Percentiles rank a stretch among this genome's conserved stretches.
Evolutionary conservation across 2,113 vertebrate genomes (phyloP).

Genomic region (Melierax canorus): DNA sequence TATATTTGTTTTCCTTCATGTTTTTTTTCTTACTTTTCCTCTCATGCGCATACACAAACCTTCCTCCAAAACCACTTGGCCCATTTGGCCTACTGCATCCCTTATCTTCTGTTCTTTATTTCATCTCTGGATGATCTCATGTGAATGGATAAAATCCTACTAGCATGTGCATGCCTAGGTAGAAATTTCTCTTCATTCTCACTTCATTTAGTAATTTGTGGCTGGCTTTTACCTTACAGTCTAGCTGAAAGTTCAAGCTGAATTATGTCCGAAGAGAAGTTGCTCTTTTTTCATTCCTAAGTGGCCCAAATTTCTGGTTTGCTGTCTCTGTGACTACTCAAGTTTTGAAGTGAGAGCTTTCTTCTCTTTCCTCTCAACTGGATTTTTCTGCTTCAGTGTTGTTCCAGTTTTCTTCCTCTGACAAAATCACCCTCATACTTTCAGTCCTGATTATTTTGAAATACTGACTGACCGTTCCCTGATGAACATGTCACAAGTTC

Average conservation of each 20-base stretch:
- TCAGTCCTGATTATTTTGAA: not conserved
- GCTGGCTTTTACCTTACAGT: not conserved
- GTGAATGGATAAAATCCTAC: not conserved
- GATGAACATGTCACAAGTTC: not conserved
- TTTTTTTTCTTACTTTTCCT: not conserved
- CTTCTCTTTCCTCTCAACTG: not conserved
- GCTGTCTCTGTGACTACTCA: not conserved
- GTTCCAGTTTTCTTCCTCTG: not conserved
- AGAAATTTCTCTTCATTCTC: not conserved
- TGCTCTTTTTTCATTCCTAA: not conserved
- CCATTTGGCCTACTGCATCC: not conserved
- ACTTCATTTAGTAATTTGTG: not conserved
- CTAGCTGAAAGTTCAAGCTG: not conserved
- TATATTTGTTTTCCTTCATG: not conserved
- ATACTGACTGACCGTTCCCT: not conserved
- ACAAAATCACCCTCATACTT: not conserved
- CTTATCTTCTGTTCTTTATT: not conserved
- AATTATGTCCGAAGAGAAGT: not conserved
- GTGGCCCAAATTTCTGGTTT: not conserved
- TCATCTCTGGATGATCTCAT: not conserved
- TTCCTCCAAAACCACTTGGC: not conserved
- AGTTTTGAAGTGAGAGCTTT: not conserved
- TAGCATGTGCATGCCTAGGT: not conserved
- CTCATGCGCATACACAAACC: not conserved
- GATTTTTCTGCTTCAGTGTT: not conserved